Base-by-base conservation (phyloP, 2,888 invertebrate genomes). In the Apotomis turbidana region DNA sequence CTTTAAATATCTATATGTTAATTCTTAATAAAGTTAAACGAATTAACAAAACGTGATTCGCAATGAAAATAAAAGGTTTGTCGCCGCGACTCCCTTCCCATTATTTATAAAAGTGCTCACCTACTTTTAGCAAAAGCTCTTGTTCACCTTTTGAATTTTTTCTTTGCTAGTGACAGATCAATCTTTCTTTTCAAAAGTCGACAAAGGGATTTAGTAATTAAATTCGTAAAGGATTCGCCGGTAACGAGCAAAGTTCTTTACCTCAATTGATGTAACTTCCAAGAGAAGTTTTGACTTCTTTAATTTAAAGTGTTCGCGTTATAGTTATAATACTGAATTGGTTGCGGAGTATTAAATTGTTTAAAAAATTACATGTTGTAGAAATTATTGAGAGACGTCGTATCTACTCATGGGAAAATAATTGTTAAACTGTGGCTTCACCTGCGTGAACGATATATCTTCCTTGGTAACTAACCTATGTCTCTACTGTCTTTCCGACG, bases 261-360 rank as follows among this genome's bases (percentile, higher is more conserved):
- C 89, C 90, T 89, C 90, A 91, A 89, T 90, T 89, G 89, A 87
- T 88, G 85, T 90, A 89, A 92, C 90, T 90, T 67, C 90, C 88
- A 88, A 80, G 87, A 81, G 82, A 86, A 89, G 83, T 88, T 87
- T 87, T 83, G 83, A 87, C 84, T 86, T 84, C 77, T 81, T 83
- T 81, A 81, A 62, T 63, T 68, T 63, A 55, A 54, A 58, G 63
- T 62, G 52, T 54, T 60, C n/a, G 52, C 38, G n/a, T 36, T 67
- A 38, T 41, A 51, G 27, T 62, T 58, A n/a, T 5, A 46, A 1
- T 15, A 10, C 46, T 27, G 60, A 10, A 46, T 60, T 46, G 49
- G 49, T 5, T 44, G 5, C 10, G 27, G n/a, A 58, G 3, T 58
- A 38, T 58, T 5, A 49, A 3, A 9, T 49, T 49, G 3, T 49